Evolutionary conservation across 2,797 vertebrate genomes (phyloP), one percentile per base, ranked within the genome.

Genomic region (Nannoperca obscura): DNA sequence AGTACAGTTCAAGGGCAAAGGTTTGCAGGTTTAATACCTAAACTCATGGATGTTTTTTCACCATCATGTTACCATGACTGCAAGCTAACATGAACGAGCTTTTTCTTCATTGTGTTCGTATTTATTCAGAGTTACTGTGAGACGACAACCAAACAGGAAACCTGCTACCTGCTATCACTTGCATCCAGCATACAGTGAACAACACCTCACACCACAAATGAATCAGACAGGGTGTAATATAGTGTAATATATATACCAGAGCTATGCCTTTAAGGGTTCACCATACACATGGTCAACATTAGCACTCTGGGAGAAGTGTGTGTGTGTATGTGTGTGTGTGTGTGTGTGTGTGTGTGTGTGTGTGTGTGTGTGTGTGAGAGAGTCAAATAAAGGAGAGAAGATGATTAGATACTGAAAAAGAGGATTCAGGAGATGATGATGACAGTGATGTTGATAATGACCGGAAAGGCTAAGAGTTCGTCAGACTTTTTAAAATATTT

Each of bases 221-320:
- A 47, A 47, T 32, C 22, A 11, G 27, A 20, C 15, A 15, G 6
- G 20, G 27, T 61, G 17, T 70, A 12, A 58, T 38, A 10, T 2
- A 62, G 34, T 62, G 32, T n/a, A n/a, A n/a, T n/a, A n/a, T n/a
- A n/a, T n/a, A n/a, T 22, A 30, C 5, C 12, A 0, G 46, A 58
- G 14, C 44, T 69, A 52, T 64, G 17, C 1, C 24, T 5, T 53
- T 8, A 34, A 30, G n/a, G 46, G 53, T 55, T n/a, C n/a, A n/a
- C n/a, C n/a, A 81, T 53, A 69, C 85, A 92, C 65, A 83, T 85
- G 80, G 82, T 75, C 80, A 78, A 75, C 86, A 89, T 91, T 89
- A 89, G 53, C 80, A 75, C 68, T 69, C 34, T 58, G 32, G 6
- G 34, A 69, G 71, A 82, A 55, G 38, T 15, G 65, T 7, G 50